Conservation (phyloP, 2,797 vertebrate species). For the Otus scops region DNA sequence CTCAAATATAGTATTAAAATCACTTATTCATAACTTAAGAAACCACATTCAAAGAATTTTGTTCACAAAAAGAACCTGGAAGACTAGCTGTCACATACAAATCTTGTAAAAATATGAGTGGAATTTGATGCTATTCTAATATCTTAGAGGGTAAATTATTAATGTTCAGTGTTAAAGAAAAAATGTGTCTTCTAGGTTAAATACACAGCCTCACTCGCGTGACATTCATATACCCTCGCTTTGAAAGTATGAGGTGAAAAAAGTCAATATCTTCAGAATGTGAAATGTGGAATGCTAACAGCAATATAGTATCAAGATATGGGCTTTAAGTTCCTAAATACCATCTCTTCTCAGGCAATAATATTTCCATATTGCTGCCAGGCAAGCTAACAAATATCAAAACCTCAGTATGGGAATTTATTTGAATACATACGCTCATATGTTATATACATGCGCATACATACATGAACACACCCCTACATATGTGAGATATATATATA, state of each 20-base stretch:
- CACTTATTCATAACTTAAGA: constrained; percentile 16
- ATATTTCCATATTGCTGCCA: background rate
- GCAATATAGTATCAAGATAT: background rate
- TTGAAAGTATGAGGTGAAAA: constrained; percentile 43
- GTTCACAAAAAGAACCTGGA: background rate
- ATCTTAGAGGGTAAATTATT: constrained; percentile 67
- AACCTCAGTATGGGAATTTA: background rate
- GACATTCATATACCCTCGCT: constrained; percentile 57
- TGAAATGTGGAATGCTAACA: constrained; percentile 40
- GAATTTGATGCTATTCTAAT: constrained; percentile 56
- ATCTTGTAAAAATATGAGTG: constrained; percentile 36
- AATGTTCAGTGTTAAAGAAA: constrained; percentile 51
- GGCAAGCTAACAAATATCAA: background rate
- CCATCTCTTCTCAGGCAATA: background rate
- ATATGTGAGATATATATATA: background rate
- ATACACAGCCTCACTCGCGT: background rate
- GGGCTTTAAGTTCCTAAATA: background rate
- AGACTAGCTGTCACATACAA: constrained; percentile 11
- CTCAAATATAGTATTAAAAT: constrained; percentile 13
- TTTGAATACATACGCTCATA: background rate
- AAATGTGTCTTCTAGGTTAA: constrained; percentile 57
- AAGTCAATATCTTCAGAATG: constrained; percentile 65
- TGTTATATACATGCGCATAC: background rate
- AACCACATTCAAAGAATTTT: constrained; percentile 27
- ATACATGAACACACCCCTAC: too few relatives aligned